phyloP scores from a whole-genome alignment of 1,140 invertebrate genomes.

The Pteromalus puparum region DNA sequence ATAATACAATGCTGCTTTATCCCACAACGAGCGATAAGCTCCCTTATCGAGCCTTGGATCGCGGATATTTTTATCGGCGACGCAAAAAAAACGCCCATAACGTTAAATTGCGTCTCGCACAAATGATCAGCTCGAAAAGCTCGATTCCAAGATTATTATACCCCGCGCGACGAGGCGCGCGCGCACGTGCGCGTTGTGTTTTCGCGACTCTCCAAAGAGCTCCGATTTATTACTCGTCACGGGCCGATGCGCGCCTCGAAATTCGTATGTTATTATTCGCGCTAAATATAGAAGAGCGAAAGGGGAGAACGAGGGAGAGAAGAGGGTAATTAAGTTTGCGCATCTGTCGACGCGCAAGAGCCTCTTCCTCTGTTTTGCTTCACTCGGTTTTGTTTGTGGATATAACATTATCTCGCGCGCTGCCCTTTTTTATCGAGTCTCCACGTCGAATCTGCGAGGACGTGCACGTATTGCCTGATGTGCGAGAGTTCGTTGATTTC shows the following conservation, averaged over 20 bases:
- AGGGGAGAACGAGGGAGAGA: not conserved
- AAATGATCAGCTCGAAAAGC: not conserved
- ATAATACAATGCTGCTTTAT: not conserved
- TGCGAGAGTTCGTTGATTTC: too few relatives aligned
- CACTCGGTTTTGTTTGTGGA: not conserved
- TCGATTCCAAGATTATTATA: not conserved
- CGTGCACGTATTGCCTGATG: too few relatives aligned
- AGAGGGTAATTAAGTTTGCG: constrained; percentile 20
- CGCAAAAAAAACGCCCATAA: too few relatives aligned
- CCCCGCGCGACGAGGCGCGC: not conserved
- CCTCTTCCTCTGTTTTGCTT: not conserved
- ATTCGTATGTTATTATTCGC: not conserved
- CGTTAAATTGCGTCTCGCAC: too few relatives aligned
- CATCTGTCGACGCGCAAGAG: not conserved
- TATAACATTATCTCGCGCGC: not conserved
- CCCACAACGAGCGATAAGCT: constrained; percentile 53
- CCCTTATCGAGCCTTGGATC: constrained; percentile 64
- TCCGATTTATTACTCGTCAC: not conserved
- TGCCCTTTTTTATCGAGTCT: constrained; percentile 8
- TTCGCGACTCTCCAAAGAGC: not conserved
- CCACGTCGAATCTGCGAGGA: too few relatives aligned
- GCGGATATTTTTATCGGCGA: constrained; percentile 68
- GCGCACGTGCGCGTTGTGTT: too few relatives aligned
- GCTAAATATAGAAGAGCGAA: constrained; percentile 3
- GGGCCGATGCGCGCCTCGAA: not conserved